phyloP scores from a whole-genome alignment of 1,140 invertebrate genomes.

The Solenopsis fugax region DNA sequence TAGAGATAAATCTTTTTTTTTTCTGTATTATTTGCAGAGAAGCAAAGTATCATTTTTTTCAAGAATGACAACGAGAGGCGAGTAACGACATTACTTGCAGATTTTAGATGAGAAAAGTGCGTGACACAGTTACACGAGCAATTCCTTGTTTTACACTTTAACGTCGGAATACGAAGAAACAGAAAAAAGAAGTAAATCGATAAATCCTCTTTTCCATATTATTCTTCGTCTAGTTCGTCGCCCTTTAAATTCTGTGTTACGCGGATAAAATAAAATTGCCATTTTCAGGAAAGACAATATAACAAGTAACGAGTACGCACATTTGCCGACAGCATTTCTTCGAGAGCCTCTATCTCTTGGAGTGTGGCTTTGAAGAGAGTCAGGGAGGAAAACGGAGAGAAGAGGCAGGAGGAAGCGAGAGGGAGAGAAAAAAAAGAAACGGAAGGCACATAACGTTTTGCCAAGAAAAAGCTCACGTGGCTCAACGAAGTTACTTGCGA shows the following conservation, averaged over 20 bases:
- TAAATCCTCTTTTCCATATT: slow-evolving; percentile 34
- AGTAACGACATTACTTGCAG: not conserved
- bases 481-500: slow-evolving; percentile 58
- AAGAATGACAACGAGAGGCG: not conserved
- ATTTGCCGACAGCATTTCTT: slow-evolving; percentile 35
- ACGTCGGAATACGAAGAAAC: not conserved
- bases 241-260: slow-evolving; percentile 32
- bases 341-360: not conserved
- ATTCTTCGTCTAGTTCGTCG: slow-evolving; percentile 1
- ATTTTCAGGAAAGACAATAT: not conserved
- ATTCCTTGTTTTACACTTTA: slow-evolving; percentile 17
- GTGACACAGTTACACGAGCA: not conserved
- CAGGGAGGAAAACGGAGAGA: not conserved
- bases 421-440: not conserved
- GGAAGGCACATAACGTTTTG: slow-evolving; percentile 22
- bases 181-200: not conserved
- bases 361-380: slow-evolving; percentile 6
- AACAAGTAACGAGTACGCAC: slow-evolving; percentile 32
- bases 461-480: slow-evolving; percentile 60
- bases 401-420: slow-evolving; percentile 20
- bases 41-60: not conserved
- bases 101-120: not conserved
- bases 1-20: slow-evolving; percentile 14
- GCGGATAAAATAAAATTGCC: slow-evolving; percentile 13
- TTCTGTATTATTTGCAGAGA: not conserved